phyloP scores from a whole-genome alignment of 2,797 vertebrate species.

The Chaetodon trifasciatus region DNA sequence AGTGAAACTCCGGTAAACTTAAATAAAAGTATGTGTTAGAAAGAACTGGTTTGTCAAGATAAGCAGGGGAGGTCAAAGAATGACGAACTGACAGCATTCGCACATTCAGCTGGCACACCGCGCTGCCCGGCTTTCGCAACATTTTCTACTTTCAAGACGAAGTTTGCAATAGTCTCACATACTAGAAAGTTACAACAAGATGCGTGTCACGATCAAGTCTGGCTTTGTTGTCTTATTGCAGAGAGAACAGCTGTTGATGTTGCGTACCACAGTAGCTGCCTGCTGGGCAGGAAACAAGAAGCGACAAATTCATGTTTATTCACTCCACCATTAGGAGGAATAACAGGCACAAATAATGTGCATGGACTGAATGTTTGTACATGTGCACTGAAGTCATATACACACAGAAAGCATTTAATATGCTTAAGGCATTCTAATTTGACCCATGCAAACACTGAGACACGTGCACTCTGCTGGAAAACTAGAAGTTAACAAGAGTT shows the following conservation, averaged over 20 bases:
- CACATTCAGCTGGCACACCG: not conserved
- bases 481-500: slow-evolving; percentile 39
- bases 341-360: slow-evolving; percentile 29
- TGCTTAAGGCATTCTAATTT: slow-evolving; percentile 37
- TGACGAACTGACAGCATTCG: not conserved
- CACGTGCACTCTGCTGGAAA: slow-evolving; percentile 27
- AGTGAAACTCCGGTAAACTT: slow-evolving; percentile 40
- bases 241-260: slow-evolving; percentile 62
- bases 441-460: slow-evolving; percentile 25
- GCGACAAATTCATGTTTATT: slow-evolving; percentile 68
- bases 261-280: slow-evolving; percentile 36
- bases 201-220: slow-evolving; percentile 30
- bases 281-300: slow-evolving; percentile 60
- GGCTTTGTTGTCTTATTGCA: slow-evolving; percentile 52
- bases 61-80: not conserved
- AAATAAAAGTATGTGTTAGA: slow-evolving; percentile 18
- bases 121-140: not conserved
- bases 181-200: slow-evolving; percentile 19
- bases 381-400: slow-evolving; percentile 20
- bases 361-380: slow-evolving; percentile 13
- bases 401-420: slow-evolving; percentile 26
- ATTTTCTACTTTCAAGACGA: slow-evolving; percentile 18
- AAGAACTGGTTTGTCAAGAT: slow-evolving; percentile 14
- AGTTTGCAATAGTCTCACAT: slow-evolving; percentile 10
- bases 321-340: slow-evolving; percentile 45